A percentile compares a stretch with the other conserved stretches of the same genome.
These are phyloP conservation scores for Phaethornis superciliosus DNA, from an alignment of 2,113 vertebrate genomes.

Conservation along the genomic window DNA sequence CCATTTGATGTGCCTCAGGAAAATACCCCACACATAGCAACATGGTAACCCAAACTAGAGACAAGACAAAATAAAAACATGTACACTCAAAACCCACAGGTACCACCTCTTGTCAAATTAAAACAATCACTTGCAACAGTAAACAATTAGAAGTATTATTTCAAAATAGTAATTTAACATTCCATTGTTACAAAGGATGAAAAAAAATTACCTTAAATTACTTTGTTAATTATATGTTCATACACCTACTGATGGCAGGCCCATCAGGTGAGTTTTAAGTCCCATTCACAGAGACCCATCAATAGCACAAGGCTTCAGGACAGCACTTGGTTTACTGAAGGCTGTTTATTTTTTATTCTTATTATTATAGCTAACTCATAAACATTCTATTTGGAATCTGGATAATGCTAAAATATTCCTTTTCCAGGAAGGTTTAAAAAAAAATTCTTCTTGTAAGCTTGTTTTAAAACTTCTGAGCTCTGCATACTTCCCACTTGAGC, in stretches of 20 bases:
- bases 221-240: neutral
- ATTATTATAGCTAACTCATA: neutral
- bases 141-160: neutral
- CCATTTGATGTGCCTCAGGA: neutral
- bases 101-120: neutral
- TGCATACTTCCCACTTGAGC: constrained; percentile 41
- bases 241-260: neutral
- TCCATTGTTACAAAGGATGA: neutral
- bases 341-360: neutral
- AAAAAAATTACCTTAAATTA: neutral
- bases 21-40: neutral
- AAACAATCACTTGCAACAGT: neutral
- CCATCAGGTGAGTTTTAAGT: neutral
- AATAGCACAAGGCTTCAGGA: neutral
- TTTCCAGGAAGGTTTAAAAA: constrained; percentile 18
- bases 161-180: neutral
- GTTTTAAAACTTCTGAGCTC: constrained; percentile 36
- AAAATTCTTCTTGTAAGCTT: neutral
- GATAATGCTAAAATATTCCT: neutral
- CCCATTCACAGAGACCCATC: neutral
- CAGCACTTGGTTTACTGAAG: neutral
- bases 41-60: neutral
- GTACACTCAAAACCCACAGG: neutral
- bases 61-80: neutral
- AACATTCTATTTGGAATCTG: neutral